These are phyloP conservation scores for Frankliniella fusca DNA, from an alignment of 2,888 invertebrate genomes.

Conservation along the genomic window DNA sequence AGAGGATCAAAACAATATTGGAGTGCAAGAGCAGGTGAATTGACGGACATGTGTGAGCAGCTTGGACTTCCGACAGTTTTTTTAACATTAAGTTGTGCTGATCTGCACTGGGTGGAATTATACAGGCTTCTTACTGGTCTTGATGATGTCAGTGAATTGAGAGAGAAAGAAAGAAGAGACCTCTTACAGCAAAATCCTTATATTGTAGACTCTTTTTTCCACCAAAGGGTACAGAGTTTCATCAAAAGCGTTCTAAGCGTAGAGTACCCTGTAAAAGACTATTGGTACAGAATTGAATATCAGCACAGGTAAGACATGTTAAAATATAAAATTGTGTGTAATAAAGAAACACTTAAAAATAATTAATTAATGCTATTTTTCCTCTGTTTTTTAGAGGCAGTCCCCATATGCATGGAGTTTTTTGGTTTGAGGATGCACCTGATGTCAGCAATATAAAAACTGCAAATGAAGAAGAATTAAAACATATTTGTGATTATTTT, in stretches of 20 bases:
- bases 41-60: conserved; percentile 35
- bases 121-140: conserved; percentile 27
- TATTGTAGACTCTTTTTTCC: conserved; percentile 33
- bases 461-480: conserved; percentile 13
- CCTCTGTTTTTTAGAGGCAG: conserved; percentile 33
- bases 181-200: conserved; percentile 34
- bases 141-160: not conserved
- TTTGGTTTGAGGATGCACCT: conserved; percentile 37
- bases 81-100: conserved; percentile 37
- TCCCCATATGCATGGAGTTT: conserved; percentile 36
- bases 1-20: conserved; percentile 35
- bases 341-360: not conserved
- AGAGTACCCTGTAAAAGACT: conserved; percentile 29
- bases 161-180: conserved; percentile 7
- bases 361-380: not conserved
- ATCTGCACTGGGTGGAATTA: conserved; percentile 36
- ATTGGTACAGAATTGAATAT: conserved; percentile 34
- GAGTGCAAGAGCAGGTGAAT: conserved; percentile 30
- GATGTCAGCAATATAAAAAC: conserved; percentile 28
- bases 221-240: not conserved
- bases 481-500: conserved; percentile 30
- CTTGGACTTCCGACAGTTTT: conserved; percentile 36
- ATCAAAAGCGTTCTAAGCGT: not conserved
- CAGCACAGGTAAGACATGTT: conserved; percentile 32
- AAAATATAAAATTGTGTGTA: not conserved